These are phyloP conservation scores for Leontopithecus rosalia DNA, from an alignment of 2,797 vertebrate species.

Conservation along the genomic window DNA sequence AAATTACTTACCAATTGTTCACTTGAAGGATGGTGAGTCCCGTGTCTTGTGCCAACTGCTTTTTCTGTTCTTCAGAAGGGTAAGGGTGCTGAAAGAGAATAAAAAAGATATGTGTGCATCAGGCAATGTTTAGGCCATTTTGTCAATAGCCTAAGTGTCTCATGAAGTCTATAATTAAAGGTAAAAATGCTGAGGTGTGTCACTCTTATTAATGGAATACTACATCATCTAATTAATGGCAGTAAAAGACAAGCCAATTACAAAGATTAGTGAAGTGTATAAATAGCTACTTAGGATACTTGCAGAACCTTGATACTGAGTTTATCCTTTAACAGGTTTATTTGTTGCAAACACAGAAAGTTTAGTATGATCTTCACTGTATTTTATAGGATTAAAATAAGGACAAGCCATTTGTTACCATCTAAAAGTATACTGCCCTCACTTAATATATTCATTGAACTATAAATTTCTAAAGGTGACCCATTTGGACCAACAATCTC, in stretches of 20 bases:
- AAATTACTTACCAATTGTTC: conserved; percentile 96
- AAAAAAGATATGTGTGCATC: conserved; percentile 78
- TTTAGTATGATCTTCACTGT: conserved; percentile 52
- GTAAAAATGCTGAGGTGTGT: conserved; percentile 92
- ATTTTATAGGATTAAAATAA: conserved; percentile 56
- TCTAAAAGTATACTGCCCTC: neutral
- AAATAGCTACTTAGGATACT: conserved; percentile 93
- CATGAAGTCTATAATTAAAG: conserved; percentile 88
- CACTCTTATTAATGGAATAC: conserved; percentile 95
- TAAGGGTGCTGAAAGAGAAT: conserved; percentile 94
- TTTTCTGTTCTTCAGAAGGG: conserved; percentile 99
- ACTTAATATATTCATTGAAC: neutral
- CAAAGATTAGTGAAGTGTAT: conserved; percentile 98
- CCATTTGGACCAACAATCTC: neutral
- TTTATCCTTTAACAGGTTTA: conserved; percentile 84
- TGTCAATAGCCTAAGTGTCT: conserved; percentile 80
- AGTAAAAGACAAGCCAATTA: conserved; percentile 98
- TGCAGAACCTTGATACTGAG: conserved; percentile 86
- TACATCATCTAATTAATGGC: conserved; percentile 98
- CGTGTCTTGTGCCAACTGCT: conserved; percentile 99
- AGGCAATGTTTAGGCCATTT: conserved; percentile 79
- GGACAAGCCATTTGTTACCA: neutral
- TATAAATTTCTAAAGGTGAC: neutral
- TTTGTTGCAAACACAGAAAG: conserved; percentile 80
- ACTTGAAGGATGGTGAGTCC: conserved; percentile 99